These are phyloP conservation scores for Mallotus villosus DNA, from an alignment of 2,797 vertebrate genomes.

Conservation along the genomic window DNA sequence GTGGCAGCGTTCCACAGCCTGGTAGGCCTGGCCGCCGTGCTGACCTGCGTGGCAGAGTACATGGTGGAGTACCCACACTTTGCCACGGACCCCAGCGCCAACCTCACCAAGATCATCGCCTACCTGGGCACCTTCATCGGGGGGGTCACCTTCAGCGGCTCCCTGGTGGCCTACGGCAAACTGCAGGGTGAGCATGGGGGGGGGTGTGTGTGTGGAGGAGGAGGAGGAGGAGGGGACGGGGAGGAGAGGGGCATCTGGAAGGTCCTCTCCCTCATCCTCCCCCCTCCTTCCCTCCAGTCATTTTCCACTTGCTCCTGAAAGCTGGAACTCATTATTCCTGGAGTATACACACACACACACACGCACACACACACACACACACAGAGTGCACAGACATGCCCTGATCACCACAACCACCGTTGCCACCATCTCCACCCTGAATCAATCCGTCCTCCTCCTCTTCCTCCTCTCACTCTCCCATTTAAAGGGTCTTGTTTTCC, in stretches of 20 bases:
- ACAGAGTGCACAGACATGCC: slow-evolving; percentile 19
- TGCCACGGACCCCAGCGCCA: slow-evolving; percentile 73
- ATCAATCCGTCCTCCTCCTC: not conserved
- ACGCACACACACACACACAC: not conserved
- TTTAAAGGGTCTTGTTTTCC: slow-evolving; percentile 3
- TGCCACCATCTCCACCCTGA: slow-evolving; percentile 6
- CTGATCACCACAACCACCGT: slow-evolving; percentile 36
- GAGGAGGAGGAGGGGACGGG: not conserved
- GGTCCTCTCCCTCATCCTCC: slow-evolving; percentile 16
- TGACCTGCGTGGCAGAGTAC: slow-evolving; percentile 75
- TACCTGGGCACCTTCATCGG: slow-evolving; percentile 78
- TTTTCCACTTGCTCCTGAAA: slow-evolving; percentile 62
- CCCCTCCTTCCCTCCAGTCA: slow-evolving; percentile 47
- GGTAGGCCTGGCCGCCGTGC: slow-evolving; percentile 76
- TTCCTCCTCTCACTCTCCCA: too few species aligned
- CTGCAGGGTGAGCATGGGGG: slow-evolving; percentile 66
- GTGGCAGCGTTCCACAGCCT: slow-evolving; percentile 85
- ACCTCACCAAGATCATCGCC: slow-evolving; percentile 74
- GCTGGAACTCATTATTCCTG: slow-evolving; percentile 61
- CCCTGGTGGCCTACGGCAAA: slow-evolving; percentile 77
- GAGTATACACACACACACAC: slow-evolving; percentile 42
- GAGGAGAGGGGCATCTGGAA: too few species aligned
- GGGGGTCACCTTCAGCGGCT: slow-evolving; percentile 79
- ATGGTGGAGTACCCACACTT: slow-evolving; percentile 81
- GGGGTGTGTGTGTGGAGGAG: not conserved